Evolutionary conservation across 35 echinoderm and acorn worm genomes (phyloP), one percentile per base, ranked within the genome.

Genomic region (Eucidaris tribuloides): DNA sequence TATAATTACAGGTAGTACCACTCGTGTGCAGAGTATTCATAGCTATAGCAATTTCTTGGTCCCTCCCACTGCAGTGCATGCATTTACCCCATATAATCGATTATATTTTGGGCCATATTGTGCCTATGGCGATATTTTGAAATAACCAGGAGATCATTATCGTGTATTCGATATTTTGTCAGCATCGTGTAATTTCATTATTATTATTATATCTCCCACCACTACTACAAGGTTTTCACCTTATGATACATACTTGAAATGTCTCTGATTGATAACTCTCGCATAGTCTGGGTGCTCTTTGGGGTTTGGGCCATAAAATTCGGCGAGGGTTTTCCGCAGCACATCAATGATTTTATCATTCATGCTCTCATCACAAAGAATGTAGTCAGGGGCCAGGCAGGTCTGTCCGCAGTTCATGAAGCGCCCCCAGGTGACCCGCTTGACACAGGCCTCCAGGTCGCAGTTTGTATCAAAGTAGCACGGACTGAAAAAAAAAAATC

Each of bases 231-330:
- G 15, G 1, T 41, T 42, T 43, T 38, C 2, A 3, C 48, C 28
- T 78, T n/a, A n/a, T n/a, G n/a, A n/a, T 36, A 38, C 95, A 93
- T 79, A 98, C 95, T 98, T 76, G 62, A 93, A 98, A 76, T 97
- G 95, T 55, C 90, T 82, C 4, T 83, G 78, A 65, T 93, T 93
- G 22, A 98, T 40, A 7, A 98, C 90, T 42, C 95, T 74, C 19
- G 74, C 86, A 42, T 79, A 90, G 46, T 79, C 80, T 45, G 49
- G 33, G 14, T 81, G 76, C 42, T 89, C 32, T 44, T 90, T 59
- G 0, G 95, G 95, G 46, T 93, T 78, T 18, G 85, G 86, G 3
- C 95, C 90, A 36, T 84, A 98, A 71, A 93, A 90, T 17, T 79
- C 55, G 19, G 78, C 87, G 11, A 98, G 19, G 13, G 78, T 24